Percentiles rank a stretch among this genome's conserved stretches.
Conservation (phyloP, 2,113 vertebrate species). For the Ctenomys sociabilis region DNA sequence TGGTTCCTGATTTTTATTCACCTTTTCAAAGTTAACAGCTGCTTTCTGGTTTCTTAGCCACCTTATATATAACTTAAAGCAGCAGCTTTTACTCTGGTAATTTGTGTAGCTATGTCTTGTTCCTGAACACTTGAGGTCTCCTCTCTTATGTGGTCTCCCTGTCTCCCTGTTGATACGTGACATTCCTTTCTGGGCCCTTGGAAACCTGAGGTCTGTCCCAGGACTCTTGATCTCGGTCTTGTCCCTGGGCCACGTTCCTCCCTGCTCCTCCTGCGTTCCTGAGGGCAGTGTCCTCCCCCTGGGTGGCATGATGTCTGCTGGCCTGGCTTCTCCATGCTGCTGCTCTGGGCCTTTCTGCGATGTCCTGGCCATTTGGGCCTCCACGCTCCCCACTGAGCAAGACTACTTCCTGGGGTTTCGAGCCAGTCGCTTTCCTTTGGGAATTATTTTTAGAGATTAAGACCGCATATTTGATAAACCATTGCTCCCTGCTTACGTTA, state of each 20-base stretch:
- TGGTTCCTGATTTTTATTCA: neutral
- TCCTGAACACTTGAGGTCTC: neutral
- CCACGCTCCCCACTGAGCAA: neutral
- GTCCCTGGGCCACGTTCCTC: neutral
- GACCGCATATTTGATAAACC: rapidly evolving
- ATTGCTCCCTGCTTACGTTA: neutral
- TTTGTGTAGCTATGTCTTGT: neutral
- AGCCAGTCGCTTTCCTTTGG: neutral
- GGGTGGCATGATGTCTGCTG: neutral
- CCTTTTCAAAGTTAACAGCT: neutral
- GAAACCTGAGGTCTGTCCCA: neutral
- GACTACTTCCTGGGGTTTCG: neutral
- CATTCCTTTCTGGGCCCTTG: neutral
- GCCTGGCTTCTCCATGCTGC: neutral
- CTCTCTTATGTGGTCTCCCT: neutral
- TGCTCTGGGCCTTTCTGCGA: neutral
- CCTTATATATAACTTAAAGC: neutral
- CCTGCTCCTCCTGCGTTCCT: neutral
- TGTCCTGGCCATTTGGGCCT: no score
- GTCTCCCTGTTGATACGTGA: neutral
- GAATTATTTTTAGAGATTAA: neutral
- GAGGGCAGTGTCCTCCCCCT: neutral
- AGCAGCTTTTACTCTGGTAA: neutral
- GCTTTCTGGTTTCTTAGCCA: neutral
- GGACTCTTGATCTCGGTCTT: neutral